Percentiles rank a stretch among this genome's conserved stretches.
Conservation (phyloP, 37 sponge, comb jelly and placozoan species). For the Haliclona indistincta region DNA sequence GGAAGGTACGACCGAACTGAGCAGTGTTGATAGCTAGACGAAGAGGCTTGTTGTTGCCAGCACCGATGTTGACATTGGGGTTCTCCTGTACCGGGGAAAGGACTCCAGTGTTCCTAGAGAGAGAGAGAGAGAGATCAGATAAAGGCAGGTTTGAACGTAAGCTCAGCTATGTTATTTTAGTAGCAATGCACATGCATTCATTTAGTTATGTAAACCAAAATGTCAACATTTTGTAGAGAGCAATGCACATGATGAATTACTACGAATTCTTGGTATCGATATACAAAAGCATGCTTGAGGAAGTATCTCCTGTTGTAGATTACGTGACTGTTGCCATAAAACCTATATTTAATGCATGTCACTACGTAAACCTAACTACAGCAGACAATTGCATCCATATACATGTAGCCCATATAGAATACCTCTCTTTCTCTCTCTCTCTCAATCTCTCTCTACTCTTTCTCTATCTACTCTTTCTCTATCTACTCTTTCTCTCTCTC, state of each 20-base stretch:
- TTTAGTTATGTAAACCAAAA: no score
- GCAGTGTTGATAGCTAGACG: slow-evolving; percentile 95
- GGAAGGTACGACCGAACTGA: slow-evolving; percentile 98
- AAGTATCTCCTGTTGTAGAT: no score
- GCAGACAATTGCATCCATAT: no score
- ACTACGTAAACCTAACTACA: no score
- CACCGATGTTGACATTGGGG: slow-evolving; percentile 88
- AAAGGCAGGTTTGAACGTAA: background rate
- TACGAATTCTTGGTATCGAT: background rate
- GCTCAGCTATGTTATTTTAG: background rate
- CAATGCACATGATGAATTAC: background rate
- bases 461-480: no score
- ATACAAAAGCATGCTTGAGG: background rate
- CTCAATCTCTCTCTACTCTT: no score
- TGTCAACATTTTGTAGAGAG: background rate
- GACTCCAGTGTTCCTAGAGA: slow-evolving; percentile 45
- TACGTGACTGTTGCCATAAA: no score
- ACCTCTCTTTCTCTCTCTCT: no score
- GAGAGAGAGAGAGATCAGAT: background rate
- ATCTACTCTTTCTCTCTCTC: no score
- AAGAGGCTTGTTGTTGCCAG: slow-evolving; percentile 80
- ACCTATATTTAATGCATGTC: no score
- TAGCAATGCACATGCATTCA: background rate
- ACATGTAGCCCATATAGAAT: no score
- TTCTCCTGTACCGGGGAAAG: slow-evolving; percentile 91